phyloP scores from a whole-genome alignment of 35 echinoderm and acorn worm genomes.

The Eucidaris tribuloides region DNA sequence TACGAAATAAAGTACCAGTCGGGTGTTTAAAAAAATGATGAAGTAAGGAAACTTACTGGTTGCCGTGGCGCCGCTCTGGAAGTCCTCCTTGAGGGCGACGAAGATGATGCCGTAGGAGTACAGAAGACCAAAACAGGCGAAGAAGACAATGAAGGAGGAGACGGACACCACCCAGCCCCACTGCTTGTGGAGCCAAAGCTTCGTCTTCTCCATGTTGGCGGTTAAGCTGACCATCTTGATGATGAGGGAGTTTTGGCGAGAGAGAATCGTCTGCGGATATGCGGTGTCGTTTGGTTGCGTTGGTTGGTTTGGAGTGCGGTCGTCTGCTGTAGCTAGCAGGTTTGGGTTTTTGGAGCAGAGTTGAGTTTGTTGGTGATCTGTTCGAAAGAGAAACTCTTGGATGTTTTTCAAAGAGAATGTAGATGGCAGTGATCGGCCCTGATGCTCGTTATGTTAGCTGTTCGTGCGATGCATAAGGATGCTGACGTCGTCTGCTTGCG shows the following conservation, averaged over 20 bases:
- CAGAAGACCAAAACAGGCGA: slow-evolving; percentile 60
- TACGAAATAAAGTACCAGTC: background rate
- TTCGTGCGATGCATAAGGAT: too few relatives aligned
- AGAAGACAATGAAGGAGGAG: slow-evolving; percentile 56
- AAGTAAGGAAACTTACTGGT: slow-evolving; percentile 47
- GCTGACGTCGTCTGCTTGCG: too few relatives aligned
- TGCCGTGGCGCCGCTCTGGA: slow-evolving; percentile 49
- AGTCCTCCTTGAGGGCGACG: slow-evolving; percentile 66
- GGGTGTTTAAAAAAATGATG: background rate
- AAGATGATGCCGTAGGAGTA: slow-evolving; percentile 80
- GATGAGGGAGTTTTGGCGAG: background rate
- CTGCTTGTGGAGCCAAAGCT: slow-evolving; percentile 30
- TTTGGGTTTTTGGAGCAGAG: background rate
- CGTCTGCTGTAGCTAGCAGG: background rate
- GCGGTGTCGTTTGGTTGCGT: too few relatives aligned
- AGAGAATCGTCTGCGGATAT: background rate
- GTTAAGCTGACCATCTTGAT: slow-evolving; percentile 34
- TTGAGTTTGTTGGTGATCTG: background rate
- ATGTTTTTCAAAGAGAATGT: background rate
- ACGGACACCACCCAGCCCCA: slow-evolving; percentile 78
- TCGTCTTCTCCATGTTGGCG: slow-evolving; percentile 29
- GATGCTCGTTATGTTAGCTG: too few relatives aligned
- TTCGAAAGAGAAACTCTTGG: background rate
- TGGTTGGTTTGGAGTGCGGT: background rate
- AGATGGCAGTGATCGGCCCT: background rate